A percentile compares a stretch with the other conserved stretches of the same genome.
These are phyloP conservation scores for Polyergus mexicanus DNA, from an alignment of 1,140 invertebrate species.

Conservation along the genomic window DNA sequence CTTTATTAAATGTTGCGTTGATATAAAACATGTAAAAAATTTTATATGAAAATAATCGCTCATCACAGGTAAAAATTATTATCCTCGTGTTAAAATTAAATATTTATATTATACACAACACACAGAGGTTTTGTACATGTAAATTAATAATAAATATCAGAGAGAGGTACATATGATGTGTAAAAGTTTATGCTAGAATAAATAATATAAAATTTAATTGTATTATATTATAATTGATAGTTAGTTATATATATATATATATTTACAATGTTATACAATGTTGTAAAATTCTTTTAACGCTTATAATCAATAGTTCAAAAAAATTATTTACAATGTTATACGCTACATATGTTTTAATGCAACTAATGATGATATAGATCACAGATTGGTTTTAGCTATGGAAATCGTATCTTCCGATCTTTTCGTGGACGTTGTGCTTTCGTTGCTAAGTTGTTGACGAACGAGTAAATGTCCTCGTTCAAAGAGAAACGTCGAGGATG, in stretches of 20 bases:
- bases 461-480: slow-evolving; percentile 43
- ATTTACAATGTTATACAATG: slow-evolving; percentile 16
- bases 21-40: not conserved
- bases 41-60: slow-evolving; percentile 10
- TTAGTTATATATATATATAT: not conserved
- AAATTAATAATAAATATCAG: slow-evolving; percentile 13
- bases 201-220: slow-evolving; percentile 39
- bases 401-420: slow-evolving; percentile 60
- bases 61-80: slow-evolving; percentile 1
- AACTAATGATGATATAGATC: slow-evolving; percentile 21
- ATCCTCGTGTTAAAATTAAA: not conserved
- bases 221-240: slow-evolving; percentile 20
- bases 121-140: not conserved
- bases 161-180: not conserved
- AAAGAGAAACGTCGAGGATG: slow-evolving; percentile 61
- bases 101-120: not conserved
- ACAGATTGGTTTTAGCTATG: slow-evolving; percentile 66
- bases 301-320: not conserved
- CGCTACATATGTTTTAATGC: not conserved
- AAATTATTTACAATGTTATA: slow-evolving; percentile 24
- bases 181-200: slow-evolving; percentile 49
- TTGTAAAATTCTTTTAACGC: not conserved
- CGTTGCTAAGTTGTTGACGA: slow-evolving; percentile 60
- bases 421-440: slow-evolving; percentile 54
- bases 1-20: slow-evolving; percentile 8